Base-by-base conservation (phyloP, 2,797 vertebrate genomes). In the Salmo trutta region DNA sequence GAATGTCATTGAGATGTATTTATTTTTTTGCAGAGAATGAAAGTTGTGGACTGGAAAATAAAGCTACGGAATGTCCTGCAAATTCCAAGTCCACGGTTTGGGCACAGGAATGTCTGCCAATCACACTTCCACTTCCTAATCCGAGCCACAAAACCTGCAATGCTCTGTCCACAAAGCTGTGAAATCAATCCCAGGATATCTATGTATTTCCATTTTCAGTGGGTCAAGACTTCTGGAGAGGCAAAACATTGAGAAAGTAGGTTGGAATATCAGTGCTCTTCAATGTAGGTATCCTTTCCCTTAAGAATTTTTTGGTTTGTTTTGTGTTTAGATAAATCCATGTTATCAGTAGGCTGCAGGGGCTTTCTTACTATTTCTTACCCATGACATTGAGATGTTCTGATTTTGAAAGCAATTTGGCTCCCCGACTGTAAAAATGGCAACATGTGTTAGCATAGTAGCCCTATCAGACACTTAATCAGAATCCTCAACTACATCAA, bases 161-260 rank as follows among this genome's bases (percentile, higher is more conserved):
- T 79, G 73, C 76, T 67, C 80, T 79, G 75, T 74, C 83, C 80
- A 82, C 77, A 82, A 78, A 73, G 75, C 84, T 84, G 86, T 85
- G 83, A 86, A 88, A 85, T 86, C 77, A 84, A 77, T 77, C 75
- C 51, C 68, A 62, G 72, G 77, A 73, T 78, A 82, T 47, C 69
- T 77, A 27, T 79, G 66, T 82, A 66, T 79, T 76, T 64, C 53
- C 41, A 31, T 65, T 33, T 66, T 75, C 36, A 52, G 79, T 62
- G 70, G 75, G 82, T 73, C 65, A 47, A 77, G 59, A 66, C 31
- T 41, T 36, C 52, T 64, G 68, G 73, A n/a, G 54, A 47, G 27
- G 21, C 24, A 47, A 51, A 64, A 71, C 41, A 71, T 12, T 24
- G 36, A 51, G 41, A 12, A 64, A 64, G 24, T 27, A 27, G 59